These are phyloP conservation scores for Malurus alboscapulatus DNA, from an alignment of 2,113 vertebrate species.

Conservation along the genomic window DNA sequence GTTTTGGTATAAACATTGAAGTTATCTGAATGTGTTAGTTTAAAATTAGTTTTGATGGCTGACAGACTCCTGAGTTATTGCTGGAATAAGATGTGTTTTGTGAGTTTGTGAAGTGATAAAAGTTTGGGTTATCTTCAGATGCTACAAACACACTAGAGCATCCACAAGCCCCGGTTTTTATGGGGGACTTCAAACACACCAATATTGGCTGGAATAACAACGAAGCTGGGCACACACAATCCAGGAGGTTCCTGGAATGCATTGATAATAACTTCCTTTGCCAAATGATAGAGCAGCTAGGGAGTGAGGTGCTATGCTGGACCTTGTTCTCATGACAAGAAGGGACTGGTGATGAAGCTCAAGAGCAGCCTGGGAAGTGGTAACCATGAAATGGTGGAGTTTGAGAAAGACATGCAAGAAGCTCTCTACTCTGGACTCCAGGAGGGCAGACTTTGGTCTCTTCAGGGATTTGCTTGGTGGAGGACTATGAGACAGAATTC, in stretches of 20 bases:
- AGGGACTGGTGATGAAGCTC: not conserved
- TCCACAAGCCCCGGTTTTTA: not conserved
- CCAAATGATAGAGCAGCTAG: not conserved
- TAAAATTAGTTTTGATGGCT: not conserved
- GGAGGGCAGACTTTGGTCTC: not conserved
- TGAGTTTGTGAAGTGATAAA: not conserved
- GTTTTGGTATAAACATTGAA: not conserved
- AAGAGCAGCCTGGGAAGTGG: not conserved
- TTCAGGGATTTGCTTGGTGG: not conserved
- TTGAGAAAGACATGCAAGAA: not conserved
- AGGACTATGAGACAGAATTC: no score
- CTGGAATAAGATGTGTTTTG: not conserved
- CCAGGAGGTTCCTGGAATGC: not conserved
- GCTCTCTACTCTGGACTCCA: not conserved
- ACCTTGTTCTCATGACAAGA: not conserved
- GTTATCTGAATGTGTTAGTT: not conserved
- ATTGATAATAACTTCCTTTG: not conserved
- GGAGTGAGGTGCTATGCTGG: not conserved
- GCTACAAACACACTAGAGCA: not conserved
- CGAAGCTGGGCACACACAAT: not conserved
- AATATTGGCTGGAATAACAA: not conserved
- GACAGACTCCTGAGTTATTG: not conserved
- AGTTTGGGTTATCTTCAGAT: not conserved
- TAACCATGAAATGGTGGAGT: not conserved
- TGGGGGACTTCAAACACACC: not conserved